phyloP scores from a whole-genome alignment of 1,140 invertebrate genomes.

The Catajapyx aquilonaris region DNA sequence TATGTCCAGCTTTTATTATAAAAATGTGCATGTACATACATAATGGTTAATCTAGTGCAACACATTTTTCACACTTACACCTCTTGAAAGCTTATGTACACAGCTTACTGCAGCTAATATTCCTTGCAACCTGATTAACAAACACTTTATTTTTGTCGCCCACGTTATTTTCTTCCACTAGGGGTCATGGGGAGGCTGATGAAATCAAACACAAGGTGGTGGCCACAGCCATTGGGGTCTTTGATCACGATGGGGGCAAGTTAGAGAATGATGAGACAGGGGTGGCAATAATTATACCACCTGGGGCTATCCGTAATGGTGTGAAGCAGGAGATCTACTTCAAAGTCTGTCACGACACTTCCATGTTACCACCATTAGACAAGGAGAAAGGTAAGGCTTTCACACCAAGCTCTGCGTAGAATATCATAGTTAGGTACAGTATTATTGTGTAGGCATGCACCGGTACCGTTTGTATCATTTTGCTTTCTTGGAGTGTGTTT shows the following conservation, averaged over 20 bases:
- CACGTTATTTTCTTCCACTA: slow-evolving; percentile 1
- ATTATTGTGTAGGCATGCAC: no score
- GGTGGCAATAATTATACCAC: slow-evolving; percentile 69
- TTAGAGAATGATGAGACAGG: slow-evolving; percentile 70
- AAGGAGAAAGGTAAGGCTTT: slow-evolving; percentile 53
- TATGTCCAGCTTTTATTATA: no score
- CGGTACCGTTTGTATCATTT: no score
- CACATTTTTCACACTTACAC: no score
- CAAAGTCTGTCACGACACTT: slow-evolving; percentile 46
- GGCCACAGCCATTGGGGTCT: slow-evolving; percentile 38
- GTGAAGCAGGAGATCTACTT: slow-evolving; percentile 82
- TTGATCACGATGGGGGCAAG: slow-evolving; percentile 55
- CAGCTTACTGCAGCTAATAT: no score
- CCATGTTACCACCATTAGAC: slow-evolving; percentile 58
- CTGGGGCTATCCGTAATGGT: slow-evolving; percentile 58
- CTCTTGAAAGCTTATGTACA: no score
- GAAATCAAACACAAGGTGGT: slow-evolving; percentile 17
- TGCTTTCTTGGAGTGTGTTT: no score
- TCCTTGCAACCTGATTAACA: no score
- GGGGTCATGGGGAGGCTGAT: not conserved
- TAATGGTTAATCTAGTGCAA: no score
- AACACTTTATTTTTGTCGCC: not conserved
- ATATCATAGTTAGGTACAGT: no score
- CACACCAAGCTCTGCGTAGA: not conserved
- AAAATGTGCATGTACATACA: no score